Evolutionary conservation across 1,140 invertebrate species (phyloP), one percentile per base, ranked within the genome.

Genomic region (Eulimnadia texana): DNA sequence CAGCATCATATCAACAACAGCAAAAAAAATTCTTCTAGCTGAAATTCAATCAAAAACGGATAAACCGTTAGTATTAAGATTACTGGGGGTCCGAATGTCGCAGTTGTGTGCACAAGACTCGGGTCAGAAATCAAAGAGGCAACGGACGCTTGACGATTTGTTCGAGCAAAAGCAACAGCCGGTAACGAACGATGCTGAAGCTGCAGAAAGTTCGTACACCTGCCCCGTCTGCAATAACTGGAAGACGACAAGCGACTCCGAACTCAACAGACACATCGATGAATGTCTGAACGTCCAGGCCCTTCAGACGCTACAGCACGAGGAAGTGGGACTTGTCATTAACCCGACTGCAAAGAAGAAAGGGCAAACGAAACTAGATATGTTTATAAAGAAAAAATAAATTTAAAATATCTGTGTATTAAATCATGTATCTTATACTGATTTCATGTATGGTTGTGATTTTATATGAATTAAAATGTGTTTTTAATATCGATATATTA

Each of bases 21-120:
- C 77, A 3, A 70, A 68, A 59, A 67, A 68, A 33, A 66, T 79
- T 24, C 69, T 79, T 1, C 66, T 68, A 33, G 63, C 66, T 9
- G 77, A 78, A 68, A 72, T 76, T 42, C 62, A 69, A 50, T 54
- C 70, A 57, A 63, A 67, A 42, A 54, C 62, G 27, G 66, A 69
- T 16, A 63, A 70, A 28, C 65, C 70, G 16, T 67, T 78, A 19
- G 67, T 64, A 9, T 67, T 79, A 16, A 66, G 79, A 53, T 67
- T 80, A 3, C 71, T 80, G 69, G 78, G 78, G 11, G 71, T 76
- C 11, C 63, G 73, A 13, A 70, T 75, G 64, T 73, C 72, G 3
- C 69, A 64, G 19, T 64, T 68, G 25, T 25, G 60, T 16, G 16
- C 6, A 9, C 33, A 42, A 6, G 47, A 51, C 55, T 22, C 20